Conservation (phyloP, 2,113 vertebrate genomes). For the Carollia perspicillata region DNA sequence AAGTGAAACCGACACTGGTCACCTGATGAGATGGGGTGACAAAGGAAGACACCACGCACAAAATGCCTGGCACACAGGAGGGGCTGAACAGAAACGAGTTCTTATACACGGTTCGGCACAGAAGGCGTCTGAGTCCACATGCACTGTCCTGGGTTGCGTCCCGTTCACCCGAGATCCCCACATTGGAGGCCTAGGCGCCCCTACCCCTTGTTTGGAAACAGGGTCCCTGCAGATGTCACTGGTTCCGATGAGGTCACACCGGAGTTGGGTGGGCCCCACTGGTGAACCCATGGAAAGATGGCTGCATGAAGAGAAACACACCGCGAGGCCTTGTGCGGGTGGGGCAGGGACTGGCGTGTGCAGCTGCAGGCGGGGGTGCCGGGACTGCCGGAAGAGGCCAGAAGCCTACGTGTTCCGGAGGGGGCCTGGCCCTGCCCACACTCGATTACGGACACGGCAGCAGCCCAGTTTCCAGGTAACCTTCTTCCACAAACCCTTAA, state of each 20-base stretch:
- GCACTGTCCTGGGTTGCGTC: not conserved
- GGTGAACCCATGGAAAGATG: not conserved
- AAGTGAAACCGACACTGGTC: not conserved
- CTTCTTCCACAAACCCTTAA: not conserved
- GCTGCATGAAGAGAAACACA: not conserved
- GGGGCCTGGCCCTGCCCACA: too few relatives aligned
- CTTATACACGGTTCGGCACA: too few relatives aligned
- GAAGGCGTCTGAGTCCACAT: not conserved
- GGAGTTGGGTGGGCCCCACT: not conserved
- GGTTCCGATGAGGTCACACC: not conserved
- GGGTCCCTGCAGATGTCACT: not conserved
- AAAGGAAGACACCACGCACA: not conserved
- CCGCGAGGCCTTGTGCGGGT: rapidly evolving
- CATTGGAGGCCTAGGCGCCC: too few relatives aligned
- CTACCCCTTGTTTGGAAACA: not conserved
- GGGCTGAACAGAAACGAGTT: not conserved
- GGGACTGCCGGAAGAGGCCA: rapidly evolving
- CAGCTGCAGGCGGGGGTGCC: rapidly evolving
- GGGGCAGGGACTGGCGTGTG: not conserved
- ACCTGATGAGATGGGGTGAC: not conserved
- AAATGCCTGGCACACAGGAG: not conserved
- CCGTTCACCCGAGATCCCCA: rapidly evolving
- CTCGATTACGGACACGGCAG: not conserved
- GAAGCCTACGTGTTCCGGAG: not conserved
- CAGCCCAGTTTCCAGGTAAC: not conserved